phyloP scores from a whole-genome alignment of 1,140 invertebrate species.

The Thalassaphorura encarpata region DNA sequence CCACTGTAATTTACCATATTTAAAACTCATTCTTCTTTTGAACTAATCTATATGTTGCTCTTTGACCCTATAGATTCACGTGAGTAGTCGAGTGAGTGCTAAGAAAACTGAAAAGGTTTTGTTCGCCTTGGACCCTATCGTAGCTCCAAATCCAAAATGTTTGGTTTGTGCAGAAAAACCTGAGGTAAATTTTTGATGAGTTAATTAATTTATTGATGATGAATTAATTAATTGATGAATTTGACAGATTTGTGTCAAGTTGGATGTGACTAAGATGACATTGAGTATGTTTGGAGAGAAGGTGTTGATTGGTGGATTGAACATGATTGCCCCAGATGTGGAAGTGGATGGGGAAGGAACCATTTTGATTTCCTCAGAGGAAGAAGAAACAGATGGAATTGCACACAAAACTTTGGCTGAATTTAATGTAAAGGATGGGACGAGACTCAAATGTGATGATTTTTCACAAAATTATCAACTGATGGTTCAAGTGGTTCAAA shows the following conservation, averaged over 20 bases:
- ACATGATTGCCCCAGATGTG: slow-evolving; percentile 92
- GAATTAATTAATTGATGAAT: too few species aligned
- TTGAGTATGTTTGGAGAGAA: slow-evolving; percentile 73
- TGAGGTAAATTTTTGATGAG: slow-evolving; percentile 32
- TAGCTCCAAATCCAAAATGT: slow-evolving; percentile 50
- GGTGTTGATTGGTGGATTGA: slow-evolving; percentile 71
- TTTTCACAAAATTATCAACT: slow-evolving; percentile 84
- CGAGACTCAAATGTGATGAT: slow-evolving; percentile 77
- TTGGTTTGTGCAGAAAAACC: slow-evolving; percentile 44
- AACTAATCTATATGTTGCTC: background rate
- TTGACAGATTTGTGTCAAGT: slow-evolving; percentile 43
- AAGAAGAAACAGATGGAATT: slow-evolving; percentile 81
- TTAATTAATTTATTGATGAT: too few species aligned
- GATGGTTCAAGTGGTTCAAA: slow-evolving; percentile 39
- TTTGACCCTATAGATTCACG: slow-evolving; percentile 44
- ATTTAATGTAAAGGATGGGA: slow-evolving; percentile 72
- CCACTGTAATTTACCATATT: slow-evolving; percentile 1
- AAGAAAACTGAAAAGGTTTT: slow-evolving; percentile 46
- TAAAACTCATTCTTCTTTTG: background rate
- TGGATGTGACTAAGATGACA: slow-evolving; percentile 70
- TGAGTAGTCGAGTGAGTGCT: slow-evolving; percentile 44
- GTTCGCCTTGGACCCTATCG: slow-evolving; percentile 43
- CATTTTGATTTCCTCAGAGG: slow-evolving; percentile 85
- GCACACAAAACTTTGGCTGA: slow-evolving; percentile 77
- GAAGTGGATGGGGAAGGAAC: slow-evolving; percentile 64